Base-by-base conservation (phyloP, 1,140 invertebrate species). In the Microvelia longipes region DNA sequence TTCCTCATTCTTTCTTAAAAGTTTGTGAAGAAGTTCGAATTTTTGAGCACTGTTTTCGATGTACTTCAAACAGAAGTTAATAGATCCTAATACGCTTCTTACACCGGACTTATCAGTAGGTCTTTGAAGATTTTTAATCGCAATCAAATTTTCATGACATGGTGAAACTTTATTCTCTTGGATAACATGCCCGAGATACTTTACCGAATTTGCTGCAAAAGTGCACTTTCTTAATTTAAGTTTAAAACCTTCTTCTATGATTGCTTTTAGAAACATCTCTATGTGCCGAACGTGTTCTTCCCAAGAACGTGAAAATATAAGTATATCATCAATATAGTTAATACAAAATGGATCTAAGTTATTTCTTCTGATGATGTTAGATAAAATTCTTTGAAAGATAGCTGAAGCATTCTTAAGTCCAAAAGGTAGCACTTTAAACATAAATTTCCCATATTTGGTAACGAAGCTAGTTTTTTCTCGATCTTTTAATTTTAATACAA, bases 271-370 rank as follows among this genome's bases (percentile, higher is more conserved):
- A 69, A 74, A 29, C 64, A 27, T 1, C 28, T 70, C 28, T 13
- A 72, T 60, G 65, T 72, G 73, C 1, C 66, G 14, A 13, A 74
- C 26, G 50, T 76, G 75, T 71, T 76, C 72, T 50, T 73, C 62
- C 61, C 73, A 77, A 19, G 72, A 69, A 68, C 69, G 29, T 30
- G 74, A 71, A 68, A 70, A 70, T 73, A 75, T 72, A 69, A 77
- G 67, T 71, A 75, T 75, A 72, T 73, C 69, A 35, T 74, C 76
- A 25, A 74, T 73, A 66, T 72, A 67, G 79, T 80, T 80, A 73
- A 82, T 79, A 80, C 80, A 81, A 82, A 70, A 79, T 78, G 66
- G 79, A 79, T 15, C 81, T 78, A 24, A 75, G 71, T 67, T 79
- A 78, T 64, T 78, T 79, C 70, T 79, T 80, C 69, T 81, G 80